Evolutionary conservation across 2,888 invertebrate genomes (phyloP).

Genomic region (Nomada lathburiana): DNA sequence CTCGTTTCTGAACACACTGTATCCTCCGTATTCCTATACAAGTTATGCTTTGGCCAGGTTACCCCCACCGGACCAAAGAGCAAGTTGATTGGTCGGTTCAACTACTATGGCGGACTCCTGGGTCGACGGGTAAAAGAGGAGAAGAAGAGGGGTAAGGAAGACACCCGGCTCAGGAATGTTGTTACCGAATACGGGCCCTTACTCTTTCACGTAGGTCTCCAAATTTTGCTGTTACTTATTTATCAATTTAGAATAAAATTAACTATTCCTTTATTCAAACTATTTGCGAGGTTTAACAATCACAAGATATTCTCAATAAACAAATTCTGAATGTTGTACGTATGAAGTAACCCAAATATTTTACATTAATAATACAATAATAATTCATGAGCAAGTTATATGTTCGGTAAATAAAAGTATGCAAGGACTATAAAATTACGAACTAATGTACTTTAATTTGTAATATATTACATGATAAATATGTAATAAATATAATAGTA

Average conservation of each 20-base stretch:
- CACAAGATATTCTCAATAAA: neutral
- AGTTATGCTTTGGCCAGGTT: constrained; percentile 51
- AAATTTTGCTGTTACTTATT: neutral
- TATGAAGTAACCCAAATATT: no score
- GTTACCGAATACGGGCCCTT: neutral
- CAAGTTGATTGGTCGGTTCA: constrained; percentile 56
- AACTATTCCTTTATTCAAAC: neutral
- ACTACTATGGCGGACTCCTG: constrained; percentile 58
- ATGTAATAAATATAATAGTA: no score
- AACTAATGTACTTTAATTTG: no score
- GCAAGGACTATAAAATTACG: no score
- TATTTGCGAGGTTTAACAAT: neutral
- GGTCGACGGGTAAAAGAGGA: constrained; percentile 43
- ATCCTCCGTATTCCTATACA: constrained; percentile 15
- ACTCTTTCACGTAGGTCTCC: neutral
- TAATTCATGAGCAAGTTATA: neutral
- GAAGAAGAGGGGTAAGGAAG: constrained; percentile 25
- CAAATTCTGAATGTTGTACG: neutral
- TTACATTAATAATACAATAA: neutral
- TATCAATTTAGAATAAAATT: neutral
- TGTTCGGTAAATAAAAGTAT: no score
- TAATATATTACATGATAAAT: no score
- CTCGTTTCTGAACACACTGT: constrained; percentile 34
- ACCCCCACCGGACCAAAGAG: constrained; percentile 45
- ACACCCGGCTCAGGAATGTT: constrained; percentile 44